Conservation (phyloP, 2,113 vertebrate genomes). For the Corythoichthys intestinalis region DNA sequence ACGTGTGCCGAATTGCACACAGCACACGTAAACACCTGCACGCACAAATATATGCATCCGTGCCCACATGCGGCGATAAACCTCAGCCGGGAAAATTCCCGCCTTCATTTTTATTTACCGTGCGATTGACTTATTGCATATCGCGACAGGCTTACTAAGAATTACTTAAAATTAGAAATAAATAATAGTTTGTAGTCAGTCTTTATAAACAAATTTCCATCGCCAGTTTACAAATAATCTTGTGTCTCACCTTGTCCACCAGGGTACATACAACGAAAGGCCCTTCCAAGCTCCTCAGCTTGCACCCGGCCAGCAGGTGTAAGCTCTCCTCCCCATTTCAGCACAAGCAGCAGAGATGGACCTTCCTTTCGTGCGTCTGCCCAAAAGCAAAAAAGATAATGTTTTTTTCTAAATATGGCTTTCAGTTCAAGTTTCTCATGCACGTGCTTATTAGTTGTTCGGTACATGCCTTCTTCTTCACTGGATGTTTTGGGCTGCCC, state of each 20-base stretch:
- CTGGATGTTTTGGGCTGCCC: conserved; percentile 89
- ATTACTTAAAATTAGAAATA: too few species aligned
- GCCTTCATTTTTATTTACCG: too few species aligned
- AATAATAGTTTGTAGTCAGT: not conserved
- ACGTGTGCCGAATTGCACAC: too few species aligned
- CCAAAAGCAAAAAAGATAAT: not conserved
- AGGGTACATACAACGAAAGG: conserved; percentile 98
- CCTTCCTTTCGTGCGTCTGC: conserved; percentile 78
- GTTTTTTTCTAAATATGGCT: not conserved
- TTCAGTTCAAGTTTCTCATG: not conserved
- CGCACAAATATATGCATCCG: too few species aligned
- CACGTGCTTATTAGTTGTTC: not conserved
- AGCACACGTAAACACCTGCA: too few species aligned
- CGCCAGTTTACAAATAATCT: not conserved
- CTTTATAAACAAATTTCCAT: not conserved
- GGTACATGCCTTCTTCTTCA: conserved; percentile 85
- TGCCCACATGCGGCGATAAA: too few species aligned
- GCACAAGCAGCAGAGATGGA: conserved; percentile 87
- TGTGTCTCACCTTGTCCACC: conserved; percentile 88
- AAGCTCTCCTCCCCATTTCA: conserved; percentile 97
- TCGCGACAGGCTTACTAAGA: too few species aligned
- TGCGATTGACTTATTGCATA: too few species aligned
- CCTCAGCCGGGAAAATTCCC: too few species aligned
- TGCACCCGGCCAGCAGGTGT: conserved; percentile 92
- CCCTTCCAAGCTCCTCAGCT: conserved; percentile 92